Conservation (phyloP, 2,797 vertebrate species). For the Cephalopachus bancanus region DNA sequence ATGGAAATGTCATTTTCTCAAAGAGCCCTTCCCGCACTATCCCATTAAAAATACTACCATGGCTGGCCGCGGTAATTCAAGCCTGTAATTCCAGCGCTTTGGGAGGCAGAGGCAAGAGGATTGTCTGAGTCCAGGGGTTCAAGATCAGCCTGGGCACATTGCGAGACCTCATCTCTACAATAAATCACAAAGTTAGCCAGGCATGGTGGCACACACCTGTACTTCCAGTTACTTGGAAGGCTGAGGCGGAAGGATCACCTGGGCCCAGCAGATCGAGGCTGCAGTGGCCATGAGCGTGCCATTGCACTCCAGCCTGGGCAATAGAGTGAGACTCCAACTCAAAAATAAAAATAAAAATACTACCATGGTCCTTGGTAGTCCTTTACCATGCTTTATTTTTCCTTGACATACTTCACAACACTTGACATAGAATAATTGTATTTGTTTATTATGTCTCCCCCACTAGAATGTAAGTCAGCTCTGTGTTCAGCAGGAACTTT, state of each 20-base stretch:
- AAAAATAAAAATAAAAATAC: not conserved
- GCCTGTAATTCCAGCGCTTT: too few species aligned
- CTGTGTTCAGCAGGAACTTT: constrained; percentile 32
- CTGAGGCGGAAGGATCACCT: not conserved
- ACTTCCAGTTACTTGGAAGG: not conserved
- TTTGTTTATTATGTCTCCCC: not conserved
- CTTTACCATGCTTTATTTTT: constrained; percentile 3
- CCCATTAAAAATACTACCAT: constrained; percentile 32
- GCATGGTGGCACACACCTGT: not conserved
- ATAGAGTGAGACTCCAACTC: not conserved
- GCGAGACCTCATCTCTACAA: not conserved
- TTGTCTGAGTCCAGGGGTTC: too few species aligned
- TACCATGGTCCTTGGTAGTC: not conserved
- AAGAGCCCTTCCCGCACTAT: not conserved
- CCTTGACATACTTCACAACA: not conserved
- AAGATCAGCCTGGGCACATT: too few species aligned
- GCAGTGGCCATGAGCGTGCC: not conserved
- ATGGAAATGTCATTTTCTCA: constrained; percentile 1
- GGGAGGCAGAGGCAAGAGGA: too few species aligned
- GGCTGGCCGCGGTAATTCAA: too few species aligned
- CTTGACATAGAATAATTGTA: not conserved
- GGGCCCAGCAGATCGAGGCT: not conserved
- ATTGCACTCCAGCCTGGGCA: not conserved
- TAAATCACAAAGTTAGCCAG: not conserved
- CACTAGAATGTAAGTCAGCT: constrained; percentile 21